Evolutionary conservation across 1,140 invertebrate genomes (phyloP).

Genomic region (Drosophila willistoni): DNA sequence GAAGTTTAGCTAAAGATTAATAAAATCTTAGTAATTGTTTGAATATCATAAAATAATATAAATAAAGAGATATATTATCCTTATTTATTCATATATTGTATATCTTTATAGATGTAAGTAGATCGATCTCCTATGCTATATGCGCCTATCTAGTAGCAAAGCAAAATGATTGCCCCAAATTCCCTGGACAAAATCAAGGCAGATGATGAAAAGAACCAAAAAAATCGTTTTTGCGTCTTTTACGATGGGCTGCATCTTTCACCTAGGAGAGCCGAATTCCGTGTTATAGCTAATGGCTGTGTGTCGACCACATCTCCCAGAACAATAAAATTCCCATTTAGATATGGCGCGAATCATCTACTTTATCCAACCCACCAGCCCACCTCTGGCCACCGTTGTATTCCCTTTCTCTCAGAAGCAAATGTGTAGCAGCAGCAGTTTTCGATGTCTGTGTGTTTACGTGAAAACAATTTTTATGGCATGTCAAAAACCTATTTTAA

Average conservation of each 20-base stretch:
- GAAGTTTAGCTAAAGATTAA: no score
- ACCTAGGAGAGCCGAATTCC: constrained; percentile 58
- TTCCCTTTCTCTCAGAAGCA: constrained; percentile 6
- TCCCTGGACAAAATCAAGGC: constrained; percentile 13
- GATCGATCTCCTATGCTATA: neutral
- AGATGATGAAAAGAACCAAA: constrained; percentile 9
- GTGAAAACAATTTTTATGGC: constrained; percentile 80
- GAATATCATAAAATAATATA: no score
- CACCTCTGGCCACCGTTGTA: neutral
- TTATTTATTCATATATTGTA: neutral
- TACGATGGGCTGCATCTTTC: constrained; percentile 38
- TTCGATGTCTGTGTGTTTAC: constrained; percentile 60
- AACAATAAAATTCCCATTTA: constrained; percentile 80
- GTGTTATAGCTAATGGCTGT: constrained; percentile 71
- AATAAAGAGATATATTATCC: no score
- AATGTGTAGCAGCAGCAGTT: constrained; percentile 70
- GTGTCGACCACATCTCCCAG: constrained; percentile 71
- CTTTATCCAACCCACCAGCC: constrained; percentile 4
- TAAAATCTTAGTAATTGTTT: no score
- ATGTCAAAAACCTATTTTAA: constrained; percentile 82
- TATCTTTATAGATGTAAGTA: neutral
- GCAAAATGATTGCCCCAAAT: constrained; percentile 8
- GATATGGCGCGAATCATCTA: constrained; percentile 57
- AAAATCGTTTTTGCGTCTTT: constrained; percentile 24
- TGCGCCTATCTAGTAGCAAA: neutral